Percentiles rank a stretch among this genome's conserved stretches.
Evolutionary conservation across 2,113 vertebrate species (phyloP).

Genomic region (Chroicocephalus ridibundus): DNA sequence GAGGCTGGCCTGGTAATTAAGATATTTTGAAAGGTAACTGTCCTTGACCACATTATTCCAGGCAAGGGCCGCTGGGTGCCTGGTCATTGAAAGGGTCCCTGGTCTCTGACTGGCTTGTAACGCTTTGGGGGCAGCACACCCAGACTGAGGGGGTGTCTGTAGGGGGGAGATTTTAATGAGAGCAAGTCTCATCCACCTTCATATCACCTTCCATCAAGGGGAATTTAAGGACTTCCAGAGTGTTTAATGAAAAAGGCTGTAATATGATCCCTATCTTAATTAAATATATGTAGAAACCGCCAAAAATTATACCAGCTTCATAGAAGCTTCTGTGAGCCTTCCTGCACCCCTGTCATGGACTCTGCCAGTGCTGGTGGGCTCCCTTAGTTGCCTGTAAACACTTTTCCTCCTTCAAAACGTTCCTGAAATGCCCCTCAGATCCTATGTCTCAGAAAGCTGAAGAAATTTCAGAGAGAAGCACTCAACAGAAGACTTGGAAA

Average conservation of each 20-base stretch:
- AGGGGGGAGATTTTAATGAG: not conserved
- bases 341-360: not conserved
- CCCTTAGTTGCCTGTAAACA: not conserved
- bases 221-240: not conserved
- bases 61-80: not conserved
- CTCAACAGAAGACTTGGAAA: not conserved
- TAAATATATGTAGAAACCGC: not conserved
- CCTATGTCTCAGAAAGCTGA: not conserved
- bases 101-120: not conserved
- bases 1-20: not conserved
- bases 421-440: not conserved
- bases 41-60: not conserved
- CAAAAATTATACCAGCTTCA: not conserved
- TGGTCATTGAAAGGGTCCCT: not conserved
- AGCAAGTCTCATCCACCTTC: not conserved
- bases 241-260: not conserved
- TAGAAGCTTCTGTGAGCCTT: not conserved
- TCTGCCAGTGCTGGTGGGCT: not conserved
- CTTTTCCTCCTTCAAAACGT: not conserved
- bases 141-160: too few relatives aligned
- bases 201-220: not conserved
- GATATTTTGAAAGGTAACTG: not conserved
- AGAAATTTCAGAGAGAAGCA: not conserved
- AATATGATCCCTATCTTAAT: not conserved
- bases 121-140: not conserved